Conservation (phyloP, 2,113 vertebrate genomes). For the Xenotilapia flavipinnis region DNA sequence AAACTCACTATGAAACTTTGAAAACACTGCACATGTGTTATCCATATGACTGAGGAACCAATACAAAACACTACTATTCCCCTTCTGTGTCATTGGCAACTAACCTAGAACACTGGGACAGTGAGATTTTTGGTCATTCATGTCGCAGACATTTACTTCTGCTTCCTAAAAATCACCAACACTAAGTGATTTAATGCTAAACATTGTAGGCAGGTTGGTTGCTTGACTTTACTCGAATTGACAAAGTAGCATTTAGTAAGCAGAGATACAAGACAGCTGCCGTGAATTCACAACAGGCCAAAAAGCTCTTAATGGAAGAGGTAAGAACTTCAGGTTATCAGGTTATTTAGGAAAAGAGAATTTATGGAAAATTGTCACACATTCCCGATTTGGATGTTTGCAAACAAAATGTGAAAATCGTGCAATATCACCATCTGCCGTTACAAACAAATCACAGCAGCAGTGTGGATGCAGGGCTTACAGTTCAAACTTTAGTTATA, state of each 20-base stretch:
- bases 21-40: conserved; percentile 40
- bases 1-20: background rate
- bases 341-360: background rate
- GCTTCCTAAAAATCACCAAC: background rate
- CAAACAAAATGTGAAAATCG: background rate
- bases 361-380: background rate
- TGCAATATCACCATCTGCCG: background rate
- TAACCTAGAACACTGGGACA: background rate
- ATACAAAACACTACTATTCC: background rate
- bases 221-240: conserved; percentile 12
- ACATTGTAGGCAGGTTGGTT: conserved; percentile 31
- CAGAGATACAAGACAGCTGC: conserved; percentile 1
- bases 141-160: background rate
- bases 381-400: background rate
- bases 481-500: background rate
- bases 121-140: background rate
- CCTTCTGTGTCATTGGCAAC: background rate
- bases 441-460: background rate
- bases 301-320: background rate
- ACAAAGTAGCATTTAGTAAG: conserved; percentile 17
- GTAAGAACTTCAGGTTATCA: background rate
- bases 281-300: background rate
- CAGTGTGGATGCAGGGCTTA: background rate
- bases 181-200: background rate
- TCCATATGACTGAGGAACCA: conserved; percentile 17